A percentile compares a stretch with the other conserved stretches of the same genome.
phyloP scores from a whole-genome alignment of 2,113 vertebrate genomes.

The Labrus mixtus region DNA sequence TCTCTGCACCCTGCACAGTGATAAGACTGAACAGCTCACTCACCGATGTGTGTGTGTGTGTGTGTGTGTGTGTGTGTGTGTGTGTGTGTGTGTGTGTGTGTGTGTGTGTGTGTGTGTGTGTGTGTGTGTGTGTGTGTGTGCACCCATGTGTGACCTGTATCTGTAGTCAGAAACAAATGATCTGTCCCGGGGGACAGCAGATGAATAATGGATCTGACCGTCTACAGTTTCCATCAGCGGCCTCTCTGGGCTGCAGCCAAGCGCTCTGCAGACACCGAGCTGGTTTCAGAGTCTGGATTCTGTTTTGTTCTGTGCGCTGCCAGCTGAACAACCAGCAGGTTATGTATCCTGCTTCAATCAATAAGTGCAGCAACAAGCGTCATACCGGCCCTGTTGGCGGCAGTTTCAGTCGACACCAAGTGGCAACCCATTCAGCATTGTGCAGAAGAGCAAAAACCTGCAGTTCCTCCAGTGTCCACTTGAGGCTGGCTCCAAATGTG shows the following conservation, averaged over 20 bases:
- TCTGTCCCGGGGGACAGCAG: slow-evolving; percentile 7
- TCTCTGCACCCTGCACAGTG: slow-evolving; percentile 4
- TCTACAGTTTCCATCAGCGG: slow-evolving; percentile 42
- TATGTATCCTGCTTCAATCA: background rate
- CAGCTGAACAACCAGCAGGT: background rate
- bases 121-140: slow-evolving; percentile 11
- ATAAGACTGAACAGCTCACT: slow-evolving; percentile 27
- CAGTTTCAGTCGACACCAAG: background rate
- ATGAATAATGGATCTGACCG: slow-evolving; percentile 49
- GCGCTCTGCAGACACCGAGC: background rate
- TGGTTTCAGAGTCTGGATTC: background rate
- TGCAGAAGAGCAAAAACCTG: too few relatives aligned
- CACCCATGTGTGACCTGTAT: slow-evolving; percentile 43
- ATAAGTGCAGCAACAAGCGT: background rate
- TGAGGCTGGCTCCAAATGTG: too few relatives aligned
- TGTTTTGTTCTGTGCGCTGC: background rate
- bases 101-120: slow-evolving; percentile 6
- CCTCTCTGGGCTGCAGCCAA: slow-evolving; percentile 22
- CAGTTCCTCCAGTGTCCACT: too few relatives aligned
- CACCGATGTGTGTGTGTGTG: slow-evolving; percentile 12
- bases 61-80: slow-evolving; percentile 9
- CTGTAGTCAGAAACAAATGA: slow-evolving; percentile 44
- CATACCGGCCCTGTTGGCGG: background rate
- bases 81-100: slow-evolving; percentile 13
- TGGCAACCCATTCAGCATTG: too few relatives aligned